phyloP scores from a whole-genome alignment of 1,140 invertebrate species.

The Trachelipus rathkii region DNA sequence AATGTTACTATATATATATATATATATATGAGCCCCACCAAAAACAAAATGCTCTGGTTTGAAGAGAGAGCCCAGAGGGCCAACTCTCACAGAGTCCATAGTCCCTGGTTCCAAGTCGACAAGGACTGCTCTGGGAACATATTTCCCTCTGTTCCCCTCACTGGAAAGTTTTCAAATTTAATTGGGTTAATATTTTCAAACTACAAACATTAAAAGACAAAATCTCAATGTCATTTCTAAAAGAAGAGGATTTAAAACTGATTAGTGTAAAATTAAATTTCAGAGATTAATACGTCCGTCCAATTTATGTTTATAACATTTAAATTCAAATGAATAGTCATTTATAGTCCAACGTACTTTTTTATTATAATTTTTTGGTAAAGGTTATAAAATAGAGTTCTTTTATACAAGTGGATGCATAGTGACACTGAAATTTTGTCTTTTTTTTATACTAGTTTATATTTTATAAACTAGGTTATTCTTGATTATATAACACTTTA shows the following conservation, averaged over 20 bases:
- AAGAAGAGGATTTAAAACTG: background rate
- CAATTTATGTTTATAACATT: background rate
- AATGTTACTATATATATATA: conserved; percentile 24
- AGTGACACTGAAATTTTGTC: too few relatives aligned
- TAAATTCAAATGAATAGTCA: too few relatives aligned
- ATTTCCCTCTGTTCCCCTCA: background rate
- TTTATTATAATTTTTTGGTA: too few relatives aligned
- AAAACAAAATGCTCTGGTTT: conserved; percentile 63
- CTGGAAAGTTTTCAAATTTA: background rate
- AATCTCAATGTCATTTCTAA: background rate
- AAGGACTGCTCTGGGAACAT: conserved; percentile 65
- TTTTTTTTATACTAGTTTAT: too few relatives aligned
- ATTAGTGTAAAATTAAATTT: background rate
- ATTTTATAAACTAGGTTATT: too few relatives aligned
- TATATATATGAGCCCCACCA: conserved; percentile 51
- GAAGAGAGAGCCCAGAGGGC: conserved; percentile 60
- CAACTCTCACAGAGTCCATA: conserved; percentile 61
- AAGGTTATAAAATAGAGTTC: too few relatives aligned
- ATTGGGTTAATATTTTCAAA: background rate
- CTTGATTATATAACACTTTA: too few relatives aligned
- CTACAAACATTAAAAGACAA: background rate
- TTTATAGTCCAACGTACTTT: too few relatives aligned
- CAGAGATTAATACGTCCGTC: too few relatives aligned
- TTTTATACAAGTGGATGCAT: too few relatives aligned
- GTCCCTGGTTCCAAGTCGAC: conserved; percentile 79